A percentile compares a stretch with the other conserved stretches of the same genome.
These are phyloP conservation scores for Siniperca undulata DNA, from an alignment of 2,797 vertebrate genomes.

Conservation along the genomic window DNA sequence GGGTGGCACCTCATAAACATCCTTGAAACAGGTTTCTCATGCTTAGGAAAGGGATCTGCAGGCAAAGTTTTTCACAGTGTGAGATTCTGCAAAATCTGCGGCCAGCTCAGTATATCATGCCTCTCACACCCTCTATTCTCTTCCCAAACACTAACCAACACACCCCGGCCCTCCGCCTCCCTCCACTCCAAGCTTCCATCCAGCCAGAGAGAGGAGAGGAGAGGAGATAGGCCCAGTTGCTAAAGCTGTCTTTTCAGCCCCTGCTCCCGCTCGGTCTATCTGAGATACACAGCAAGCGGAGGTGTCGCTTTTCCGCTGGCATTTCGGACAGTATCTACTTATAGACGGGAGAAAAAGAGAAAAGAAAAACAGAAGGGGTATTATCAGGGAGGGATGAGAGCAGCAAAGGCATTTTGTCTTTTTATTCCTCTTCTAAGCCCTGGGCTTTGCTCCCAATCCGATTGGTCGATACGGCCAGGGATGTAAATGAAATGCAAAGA, in stretches of 20 bases:
- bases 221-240: conserved; percentile 87
- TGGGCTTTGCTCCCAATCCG: conserved; percentile 92
- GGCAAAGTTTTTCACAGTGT: conserved; percentile 81
- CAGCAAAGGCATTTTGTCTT: conserved; percentile 91
- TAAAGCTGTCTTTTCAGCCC: conserved; percentile 89
- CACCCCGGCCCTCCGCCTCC: conserved; percentile 72
- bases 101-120: conserved; percentile 85
- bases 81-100: conserved; percentile 81
- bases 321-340: conserved; percentile 92
- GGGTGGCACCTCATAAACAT: conserved; percentile 77
- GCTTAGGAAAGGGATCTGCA: conserved; percentile 77
- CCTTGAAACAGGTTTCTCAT: conserved; percentile 82
- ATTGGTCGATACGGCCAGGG: conserved; percentile 95
- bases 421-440: conserved; percentile 91
- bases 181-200: conserved; percentile 77
- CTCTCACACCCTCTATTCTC: conserved; percentile 82
- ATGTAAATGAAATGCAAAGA: conserved; percentile 99
- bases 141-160: conserved; percentile 78
- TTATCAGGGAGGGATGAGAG: conserved; percentile 91
- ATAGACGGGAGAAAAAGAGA: conserved; percentile 87
- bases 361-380: conserved; percentile 90
- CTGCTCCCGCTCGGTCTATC: conserved; percentile 87
- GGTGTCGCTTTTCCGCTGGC: conserved; percentile 90
- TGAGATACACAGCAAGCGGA: conserved; percentile 89
- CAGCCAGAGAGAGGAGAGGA: conserved; percentile 81